Evolutionary conservation across 2,113 vertebrate genomes (phyloP).

Genomic region (Nycticorax nycticorax): DNA sequence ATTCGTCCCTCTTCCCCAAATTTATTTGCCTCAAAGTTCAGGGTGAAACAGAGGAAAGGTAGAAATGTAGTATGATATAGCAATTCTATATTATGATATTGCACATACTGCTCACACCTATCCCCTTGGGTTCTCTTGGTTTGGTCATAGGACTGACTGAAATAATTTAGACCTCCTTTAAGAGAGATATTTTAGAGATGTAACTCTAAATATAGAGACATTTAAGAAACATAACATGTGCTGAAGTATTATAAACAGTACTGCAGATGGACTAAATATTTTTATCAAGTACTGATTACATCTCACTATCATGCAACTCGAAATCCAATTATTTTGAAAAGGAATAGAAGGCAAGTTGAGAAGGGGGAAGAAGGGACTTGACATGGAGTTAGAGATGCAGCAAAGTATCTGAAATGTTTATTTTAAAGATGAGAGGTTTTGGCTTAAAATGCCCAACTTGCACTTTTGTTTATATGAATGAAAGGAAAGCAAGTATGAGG

Average conservation of each 20-base stretch:
- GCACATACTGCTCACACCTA: background rate
- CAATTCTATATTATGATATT: background rate
- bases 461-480: background rate
- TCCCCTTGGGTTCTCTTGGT: background rate
- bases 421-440: background rate
- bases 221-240: background rate
- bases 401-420: background rate
- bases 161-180: background rate
- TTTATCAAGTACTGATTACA: background rate
- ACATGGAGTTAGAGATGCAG: background rate
- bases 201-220: background rate
- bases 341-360: background rate
- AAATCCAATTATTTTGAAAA: background rate
- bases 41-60: background rate
- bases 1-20: background rate
- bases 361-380: background rate
- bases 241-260: background rate
- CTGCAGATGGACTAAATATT: background rate
- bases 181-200: background rate
- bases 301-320: background rate
- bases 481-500: background rate
- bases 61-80: background rate
- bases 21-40: background rate
- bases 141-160: background rate
- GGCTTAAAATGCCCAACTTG: background rate